Percentiles rank a stretch among this genome's conserved stretches.
phyloP scores from a whole-genome alignment of 2,888 invertebrate genomes.

The Drosophila buzzatii region DNA sequence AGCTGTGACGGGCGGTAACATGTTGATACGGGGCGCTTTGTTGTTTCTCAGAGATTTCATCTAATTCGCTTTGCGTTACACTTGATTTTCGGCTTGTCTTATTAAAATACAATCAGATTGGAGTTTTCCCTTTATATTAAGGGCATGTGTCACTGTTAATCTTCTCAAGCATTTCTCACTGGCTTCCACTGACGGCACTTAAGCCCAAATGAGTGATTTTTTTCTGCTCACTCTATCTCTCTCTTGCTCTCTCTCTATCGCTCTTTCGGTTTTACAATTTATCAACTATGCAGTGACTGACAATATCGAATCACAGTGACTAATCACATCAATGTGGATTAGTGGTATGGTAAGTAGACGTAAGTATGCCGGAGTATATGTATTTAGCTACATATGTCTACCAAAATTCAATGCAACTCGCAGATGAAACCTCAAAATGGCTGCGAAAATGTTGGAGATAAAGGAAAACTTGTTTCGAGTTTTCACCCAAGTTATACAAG shows the following conservation, averaged over 20 bases:
- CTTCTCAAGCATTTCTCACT: conserved; percentile 36
- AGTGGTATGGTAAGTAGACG: conserved; percentile 11
- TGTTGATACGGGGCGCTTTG: conserved; percentile 53
- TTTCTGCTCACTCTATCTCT: conserved; percentile 4
- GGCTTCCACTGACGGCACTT: conserved; percentile 39
- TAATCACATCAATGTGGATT: conserved; percentile 22
- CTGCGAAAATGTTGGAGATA: background rate
- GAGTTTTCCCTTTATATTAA: conserved; percentile 30
- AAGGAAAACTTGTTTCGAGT: background rate
- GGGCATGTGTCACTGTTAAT: conserved; percentile 52
- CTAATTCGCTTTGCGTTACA: conserved; percentile 61
- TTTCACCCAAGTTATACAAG: background rate
- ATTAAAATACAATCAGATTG: conserved; percentile 63
- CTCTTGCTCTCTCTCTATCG: background rate
- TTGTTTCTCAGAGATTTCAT: conserved; percentile 50
- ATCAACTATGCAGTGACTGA: conserved; percentile 22
- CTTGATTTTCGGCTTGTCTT: conserved; percentile 62
- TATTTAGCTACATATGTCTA: too few species aligned
- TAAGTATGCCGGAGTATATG: background rate
- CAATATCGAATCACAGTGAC: conserved; percentile 19
- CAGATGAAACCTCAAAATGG: background rate
- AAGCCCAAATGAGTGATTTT: conserved; percentile 45
- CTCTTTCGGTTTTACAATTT: background rate
- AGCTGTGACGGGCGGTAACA: conserved; percentile 69
- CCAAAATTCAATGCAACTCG: background rate